phyloP scores from a whole-genome alignment of 2,113 vertebrate species.

The Gymnocephalus cernua region DNA sequence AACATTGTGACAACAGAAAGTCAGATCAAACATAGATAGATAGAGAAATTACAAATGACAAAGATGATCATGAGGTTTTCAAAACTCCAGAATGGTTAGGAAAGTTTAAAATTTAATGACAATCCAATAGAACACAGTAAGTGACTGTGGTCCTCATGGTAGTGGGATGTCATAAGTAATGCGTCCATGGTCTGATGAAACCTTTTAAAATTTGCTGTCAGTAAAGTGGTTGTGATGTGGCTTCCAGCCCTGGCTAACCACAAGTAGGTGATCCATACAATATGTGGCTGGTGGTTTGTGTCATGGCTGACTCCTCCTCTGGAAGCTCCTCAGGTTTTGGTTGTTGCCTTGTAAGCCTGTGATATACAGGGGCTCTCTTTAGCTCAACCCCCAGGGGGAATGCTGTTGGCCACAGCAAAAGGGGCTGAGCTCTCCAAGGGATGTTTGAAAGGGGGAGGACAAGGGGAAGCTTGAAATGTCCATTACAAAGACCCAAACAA shows the following conservation, averaged over 20 bases:
- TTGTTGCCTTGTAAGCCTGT: slow-evolving; percentile 65
- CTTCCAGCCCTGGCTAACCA: slow-evolving; percentile 26
- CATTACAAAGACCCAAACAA: slow-evolving; percentile 72
- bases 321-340: slow-evolving; percentile 29
- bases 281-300: slow-evolving; percentile 27
- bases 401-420: slow-evolving; percentile 48
- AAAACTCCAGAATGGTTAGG: background rate
- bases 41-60: background rate
- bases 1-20: background rate
- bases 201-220: slow-evolving; percentile 41
- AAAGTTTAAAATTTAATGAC: background rate
- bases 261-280: slow-evolving; percentile 20
- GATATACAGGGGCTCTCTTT: slow-evolving; percentile 59
- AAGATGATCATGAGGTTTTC: background rate
- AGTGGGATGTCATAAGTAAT: slow-evolving; percentile 11
- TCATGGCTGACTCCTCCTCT: slow-evolving; percentile 23
- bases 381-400: slow-evolving; percentile 44
- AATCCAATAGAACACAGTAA: slow-evolving; percentile 1
- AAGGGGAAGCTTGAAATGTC: slow-evolving; percentile 58
- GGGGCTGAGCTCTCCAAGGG: slow-evolving; percentile 49
- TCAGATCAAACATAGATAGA: background rate
- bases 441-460: slow-evolving; percentile 47
- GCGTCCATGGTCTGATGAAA: slow-evolving; percentile 17
- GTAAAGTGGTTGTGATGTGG: slow-evolving; percentile 25
- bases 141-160: background rate